Conservation (phyloP, 2,797 vertebrate species). For the Danio kyathit region DNA sequence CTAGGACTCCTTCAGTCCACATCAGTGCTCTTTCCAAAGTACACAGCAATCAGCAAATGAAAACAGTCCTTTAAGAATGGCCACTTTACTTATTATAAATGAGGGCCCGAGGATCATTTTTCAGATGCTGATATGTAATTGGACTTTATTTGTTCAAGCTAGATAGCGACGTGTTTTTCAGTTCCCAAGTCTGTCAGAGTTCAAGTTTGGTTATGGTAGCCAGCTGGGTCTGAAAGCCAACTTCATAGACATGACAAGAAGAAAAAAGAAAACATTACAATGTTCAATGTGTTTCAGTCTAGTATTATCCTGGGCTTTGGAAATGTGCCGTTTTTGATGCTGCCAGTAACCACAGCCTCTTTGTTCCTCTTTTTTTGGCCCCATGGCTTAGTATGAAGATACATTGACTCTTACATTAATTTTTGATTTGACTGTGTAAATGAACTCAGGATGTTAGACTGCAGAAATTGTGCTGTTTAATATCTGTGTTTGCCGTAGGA, state of each 20-base stretch:
- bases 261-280: background rate
- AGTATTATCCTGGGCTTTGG: conserved; percentile 27
- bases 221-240: conserved; percentile 23
- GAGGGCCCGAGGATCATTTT: conserved; percentile 50
- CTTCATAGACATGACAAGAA: conserved; percentile 4
- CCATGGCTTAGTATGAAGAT: conserved; percentile 14
- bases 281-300: conserved; percentile 25
- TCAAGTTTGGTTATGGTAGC: conserved; percentile 29
- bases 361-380: conserved; percentile 19
- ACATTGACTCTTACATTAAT: conserved; percentile 23
- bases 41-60: conserved; percentile 70
- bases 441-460: conserved; percentile 16
- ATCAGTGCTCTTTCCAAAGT: conserved; percentile 65
- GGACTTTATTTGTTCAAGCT: conserved; percentile 39
- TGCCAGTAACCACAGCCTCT: conserved; percentile 36
- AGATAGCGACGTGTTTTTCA: conserved; percentile 45
- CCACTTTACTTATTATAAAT: conserved; percentile 59
- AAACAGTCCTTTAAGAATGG: conserved; percentile 62
- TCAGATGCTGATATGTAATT: conserved; percentile 45
- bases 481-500: background rate
- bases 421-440: conserved; percentile 14
- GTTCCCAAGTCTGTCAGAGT: conserved; percentile 38
- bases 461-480: background rate
- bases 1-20: conserved; percentile 55
- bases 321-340: conserved; percentile 29